A percentile compares a stretch with the other conserved stretches of the same genome.
These are phyloP conservation scores for Antheraea pernyi DNA, from an alignment of 1,140 invertebrate genomes.

Conservation along the genomic window DNA sequence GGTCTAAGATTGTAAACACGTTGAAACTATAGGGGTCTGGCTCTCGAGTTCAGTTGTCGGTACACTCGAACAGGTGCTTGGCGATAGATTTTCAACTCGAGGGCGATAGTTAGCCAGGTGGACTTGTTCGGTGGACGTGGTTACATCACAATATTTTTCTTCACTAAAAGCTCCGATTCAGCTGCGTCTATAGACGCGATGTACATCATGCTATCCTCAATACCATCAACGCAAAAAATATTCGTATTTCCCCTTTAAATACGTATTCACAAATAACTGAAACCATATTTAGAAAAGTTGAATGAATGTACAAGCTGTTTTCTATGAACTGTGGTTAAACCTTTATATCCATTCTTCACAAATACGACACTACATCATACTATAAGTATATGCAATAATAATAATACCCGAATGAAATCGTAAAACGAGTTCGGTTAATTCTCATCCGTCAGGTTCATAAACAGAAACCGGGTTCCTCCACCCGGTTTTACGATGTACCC, in stretches of 20 bases:
- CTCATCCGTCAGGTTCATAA: conserved; percentile 17
- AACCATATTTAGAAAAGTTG: background rate
- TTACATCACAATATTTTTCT: too few species aligned
- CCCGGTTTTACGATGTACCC: conserved; percentile 13
- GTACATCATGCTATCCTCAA: too few species aligned
- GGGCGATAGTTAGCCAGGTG: too few species aligned
- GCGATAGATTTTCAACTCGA: too few species aligned
- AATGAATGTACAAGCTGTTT: background rate
- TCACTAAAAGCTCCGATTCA: too few species aligned
- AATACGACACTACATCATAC: conserved; percentile 25
- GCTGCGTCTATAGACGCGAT: too few species aligned
- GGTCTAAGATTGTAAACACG: background rate
- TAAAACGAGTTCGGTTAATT: conserved; percentile 19
- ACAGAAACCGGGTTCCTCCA: conserved; percentile 10
- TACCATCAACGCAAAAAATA: too few species aligned
- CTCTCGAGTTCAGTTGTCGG: background rate
- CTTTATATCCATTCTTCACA: conserved; percentile 16
- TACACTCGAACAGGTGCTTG: too few species aligned
- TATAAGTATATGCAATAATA: conserved; percentile 21
- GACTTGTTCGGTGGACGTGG: too few species aligned
- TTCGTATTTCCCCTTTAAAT: too few species aligned
- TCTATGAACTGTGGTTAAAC: background rate
- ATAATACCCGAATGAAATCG: conserved; percentile 15
- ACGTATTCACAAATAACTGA: background rate
- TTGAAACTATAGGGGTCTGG: too few species aligned